Percentiles rank a stretch among this genome's conserved stretches.
phyloP scores from a whole-genome alignment of 2,113 vertebrate genomes.

The Brienomyrus brachyistius region DNA sequence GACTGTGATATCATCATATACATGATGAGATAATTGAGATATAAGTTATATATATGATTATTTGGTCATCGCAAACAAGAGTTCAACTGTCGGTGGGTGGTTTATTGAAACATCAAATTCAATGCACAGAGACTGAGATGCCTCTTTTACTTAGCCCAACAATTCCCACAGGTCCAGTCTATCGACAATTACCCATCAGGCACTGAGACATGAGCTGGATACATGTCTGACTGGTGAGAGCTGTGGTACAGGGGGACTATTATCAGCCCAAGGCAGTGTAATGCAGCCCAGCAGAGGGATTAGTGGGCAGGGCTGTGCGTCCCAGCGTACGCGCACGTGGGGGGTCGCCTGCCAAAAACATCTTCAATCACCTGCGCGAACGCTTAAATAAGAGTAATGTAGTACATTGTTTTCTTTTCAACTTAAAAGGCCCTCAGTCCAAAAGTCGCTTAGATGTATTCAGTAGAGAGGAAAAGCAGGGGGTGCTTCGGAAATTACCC shows the following conservation, averaged over 20 bases:
- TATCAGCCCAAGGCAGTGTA: not conserved
- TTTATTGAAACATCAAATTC: not conserved
- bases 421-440: slow-evolving; percentile 47
- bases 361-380: slow-evolving; percentile 40
- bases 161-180: not conserved
- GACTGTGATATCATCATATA: not conserved
- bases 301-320: slow-evolving; percentile 1
- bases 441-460: slow-evolving; percentile 55
- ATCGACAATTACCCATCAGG: not conserved
- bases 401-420: slow-evolving; percentile 42
- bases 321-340: not conserved
- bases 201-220: not conserved
- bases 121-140: not conserved
- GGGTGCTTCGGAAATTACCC: slow-evolving; percentile 52
- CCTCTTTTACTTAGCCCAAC: not conserved
- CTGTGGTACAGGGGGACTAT: not conserved
- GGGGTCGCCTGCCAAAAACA: slow-evolving; percentile 25
- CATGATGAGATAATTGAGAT: not conserved
- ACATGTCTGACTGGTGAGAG: not conserved
- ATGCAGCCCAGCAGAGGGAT: not conserved
- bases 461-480: slow-evolving; percentile 50
- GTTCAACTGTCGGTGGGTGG: not conserved
- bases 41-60: not conserved
- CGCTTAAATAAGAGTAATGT: slow-evolving; percentile 42
- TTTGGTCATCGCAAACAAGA: not conserved